These are phyloP conservation scores for Aphis craccivora DNA, from an alignment of 1,140 invertebrate genomes.

Conservation along the genomic window DNA sequence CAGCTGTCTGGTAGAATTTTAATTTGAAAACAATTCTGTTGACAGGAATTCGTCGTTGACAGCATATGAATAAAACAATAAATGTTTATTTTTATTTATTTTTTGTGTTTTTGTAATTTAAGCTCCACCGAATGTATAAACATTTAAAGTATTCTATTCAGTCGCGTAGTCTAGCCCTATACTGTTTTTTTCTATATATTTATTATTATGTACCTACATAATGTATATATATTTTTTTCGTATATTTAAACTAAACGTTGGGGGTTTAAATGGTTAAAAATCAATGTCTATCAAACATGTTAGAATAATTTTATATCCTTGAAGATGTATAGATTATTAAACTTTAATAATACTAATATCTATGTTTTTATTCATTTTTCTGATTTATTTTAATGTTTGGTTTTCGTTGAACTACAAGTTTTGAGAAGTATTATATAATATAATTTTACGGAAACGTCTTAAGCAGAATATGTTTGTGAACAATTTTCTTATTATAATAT, in stretches of 20 bases:
- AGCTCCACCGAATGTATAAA: background rate
- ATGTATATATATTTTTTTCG: background rate
- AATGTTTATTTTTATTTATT: background rate
- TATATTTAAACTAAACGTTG: background rate
- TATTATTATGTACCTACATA: background rate
- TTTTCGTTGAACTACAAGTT: background rate
- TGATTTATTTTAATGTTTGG: background rate
- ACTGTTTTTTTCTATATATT: background rate
- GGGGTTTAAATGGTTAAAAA: background rate
- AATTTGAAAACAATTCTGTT: conserved; percentile 3
- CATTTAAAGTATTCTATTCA: background rate
- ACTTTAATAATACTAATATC: background rate
- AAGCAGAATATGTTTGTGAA: background rate
- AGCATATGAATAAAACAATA: conserved; percentile 10
- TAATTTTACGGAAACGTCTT: background rate
- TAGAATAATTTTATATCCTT: background rate
- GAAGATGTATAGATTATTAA: background rate
- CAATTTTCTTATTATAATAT: background rate
- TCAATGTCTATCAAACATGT: background rate
- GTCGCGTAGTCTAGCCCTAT: background rate
- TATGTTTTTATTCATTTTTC: background rate
- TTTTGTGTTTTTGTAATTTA: background rate
- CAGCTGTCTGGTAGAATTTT: background rate
- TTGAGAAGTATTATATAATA: background rate
- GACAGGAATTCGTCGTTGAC: background rate